These are phyloP conservation scores for Eristalis arbustorum DNA, from an alignment of 2,888 invertebrate species.

Conservation along the genomic window DNA sequence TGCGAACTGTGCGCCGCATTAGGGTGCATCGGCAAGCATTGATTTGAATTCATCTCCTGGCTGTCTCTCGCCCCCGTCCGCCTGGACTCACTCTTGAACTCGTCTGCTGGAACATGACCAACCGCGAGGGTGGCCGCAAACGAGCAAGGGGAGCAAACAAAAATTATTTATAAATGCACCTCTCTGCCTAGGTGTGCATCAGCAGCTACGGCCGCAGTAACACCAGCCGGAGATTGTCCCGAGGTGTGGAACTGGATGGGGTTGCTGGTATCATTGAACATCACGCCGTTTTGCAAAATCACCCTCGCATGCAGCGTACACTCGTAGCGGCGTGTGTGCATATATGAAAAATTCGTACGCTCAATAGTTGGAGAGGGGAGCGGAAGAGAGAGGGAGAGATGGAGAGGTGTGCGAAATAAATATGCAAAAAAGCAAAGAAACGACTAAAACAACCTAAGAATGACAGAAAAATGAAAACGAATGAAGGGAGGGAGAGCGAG, in stretches of 20 bases:
- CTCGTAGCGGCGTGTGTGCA: background rate
- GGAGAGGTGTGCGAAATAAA: background rate
- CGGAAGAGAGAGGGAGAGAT: background rate
- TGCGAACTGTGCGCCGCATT: conserved; percentile 19
- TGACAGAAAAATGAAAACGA: conserved; percentile 26
- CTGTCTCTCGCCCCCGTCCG: background rate
- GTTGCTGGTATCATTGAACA: conserved; percentile 50
- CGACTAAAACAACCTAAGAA: background rate
- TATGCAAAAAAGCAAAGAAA: background rate
- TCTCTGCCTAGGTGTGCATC: conserved; percentile 25
- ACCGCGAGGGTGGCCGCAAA: conserved; percentile 19
- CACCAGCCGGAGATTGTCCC: background rate
- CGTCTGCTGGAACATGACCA: conserved; percentile 26
- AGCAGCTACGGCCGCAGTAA: background rate
- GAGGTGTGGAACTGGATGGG: conserved; percentile 37
- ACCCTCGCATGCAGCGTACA: background rate
- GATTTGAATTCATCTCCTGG: conserved; percentile 50
- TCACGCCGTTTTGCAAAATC: conserved; percentile 7
- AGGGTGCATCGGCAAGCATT: conserved; percentile 50
- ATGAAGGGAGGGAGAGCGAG: background rate
- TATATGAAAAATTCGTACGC: background rate
- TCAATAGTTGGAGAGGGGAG: background rate
- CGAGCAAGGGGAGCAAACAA: conserved; percentile 49
- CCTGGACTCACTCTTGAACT: background rate
- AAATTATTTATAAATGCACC: conserved; percentile 70